phyloP scores from a whole-genome alignment of 2,113 vertebrate species.

The Nycticryphes semicollaris region DNA sequence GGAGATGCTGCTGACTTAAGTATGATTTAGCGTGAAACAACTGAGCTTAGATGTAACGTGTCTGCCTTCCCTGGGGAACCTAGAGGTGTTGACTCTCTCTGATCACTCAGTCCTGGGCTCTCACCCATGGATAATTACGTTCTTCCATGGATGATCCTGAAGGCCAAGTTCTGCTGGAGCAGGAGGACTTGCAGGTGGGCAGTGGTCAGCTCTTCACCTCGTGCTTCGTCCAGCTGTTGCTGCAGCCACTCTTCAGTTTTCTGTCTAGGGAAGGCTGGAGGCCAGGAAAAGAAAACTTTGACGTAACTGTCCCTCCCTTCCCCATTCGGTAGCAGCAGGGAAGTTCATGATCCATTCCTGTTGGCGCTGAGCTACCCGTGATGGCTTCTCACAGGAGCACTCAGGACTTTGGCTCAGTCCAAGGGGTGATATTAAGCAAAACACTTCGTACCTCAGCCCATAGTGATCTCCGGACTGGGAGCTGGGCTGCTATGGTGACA shows the following conservation, averaged over 20 bases:
- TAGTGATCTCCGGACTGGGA: neutral
- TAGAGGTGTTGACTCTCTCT: neutral
- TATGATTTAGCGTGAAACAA: neutral
- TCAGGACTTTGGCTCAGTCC: neutral
- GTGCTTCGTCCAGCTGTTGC: slow-evolving; percentile 7
- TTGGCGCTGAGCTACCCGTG: neutral
- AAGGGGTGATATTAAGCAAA: neutral
- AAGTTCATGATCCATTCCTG: neutral
- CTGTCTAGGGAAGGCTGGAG: neutral
- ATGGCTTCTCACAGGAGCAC: neutral
- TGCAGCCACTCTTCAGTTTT: neutral
- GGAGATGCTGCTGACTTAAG: slow-evolving; percentile 9
- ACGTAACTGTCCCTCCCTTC: slow-evolving; percentile 17
- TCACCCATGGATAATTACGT: neutral
- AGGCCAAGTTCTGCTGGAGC: slow-evolving; percentile 39
- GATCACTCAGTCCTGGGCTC: slow-evolving; percentile 47
- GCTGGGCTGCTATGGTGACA: slow-evolving; percentile 13
- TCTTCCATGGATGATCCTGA: neutral
- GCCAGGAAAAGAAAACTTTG: neutral
- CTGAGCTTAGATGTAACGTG: neutral
- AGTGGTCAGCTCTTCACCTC: slow-evolving; percentile 17
- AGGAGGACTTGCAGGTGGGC: slow-evolving; percentile 33
- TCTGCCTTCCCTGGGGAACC: neutral
- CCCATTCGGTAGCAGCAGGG: neutral
- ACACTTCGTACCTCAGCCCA: neutral